These are phyloP conservation scores for Brachystomella parvula DNA, from an alignment of 1,140 invertebrate genomes.

Conservation along the genomic window DNA sequence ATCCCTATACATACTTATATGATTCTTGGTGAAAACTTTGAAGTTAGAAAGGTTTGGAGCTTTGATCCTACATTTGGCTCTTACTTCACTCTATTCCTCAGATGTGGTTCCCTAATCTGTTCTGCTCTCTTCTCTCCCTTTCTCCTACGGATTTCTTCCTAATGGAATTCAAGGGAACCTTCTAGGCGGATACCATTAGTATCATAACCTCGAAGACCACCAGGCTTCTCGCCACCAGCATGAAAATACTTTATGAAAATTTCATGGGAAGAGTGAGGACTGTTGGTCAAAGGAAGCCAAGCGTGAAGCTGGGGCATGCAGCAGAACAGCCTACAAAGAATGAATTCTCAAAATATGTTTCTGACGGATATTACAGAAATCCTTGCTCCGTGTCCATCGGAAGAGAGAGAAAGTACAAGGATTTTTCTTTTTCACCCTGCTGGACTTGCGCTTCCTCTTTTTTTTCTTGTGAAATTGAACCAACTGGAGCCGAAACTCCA, in stretches of 20 bases:
- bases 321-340: neutral
- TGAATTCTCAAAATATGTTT: neutral
- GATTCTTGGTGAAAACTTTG: neutral
- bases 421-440: neutral
- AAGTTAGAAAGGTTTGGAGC: neutral
- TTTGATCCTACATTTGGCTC: neutral
- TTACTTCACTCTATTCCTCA: neutral
- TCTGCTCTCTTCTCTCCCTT: neutral
- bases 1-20: neutral
- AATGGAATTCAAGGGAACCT: neutral
- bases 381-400: neutral
- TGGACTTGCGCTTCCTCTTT: neutral
- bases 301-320: neutral
- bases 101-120: constrained; percentile 6
- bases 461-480: neutral
- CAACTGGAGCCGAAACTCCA: neutral
- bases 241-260: no score
- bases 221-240: neutral
- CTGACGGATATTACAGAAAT: constrained; percentile 7
- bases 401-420: neutral
- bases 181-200: neutral
- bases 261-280: neutral
- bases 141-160: neutral
- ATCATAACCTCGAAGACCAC: neutral
- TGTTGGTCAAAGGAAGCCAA: constrained; percentile 4